Base-by-base conservation (phyloP, 37 sponge, comb jelly and placozoan species). In the Bolinopsis microptera region DNA sequence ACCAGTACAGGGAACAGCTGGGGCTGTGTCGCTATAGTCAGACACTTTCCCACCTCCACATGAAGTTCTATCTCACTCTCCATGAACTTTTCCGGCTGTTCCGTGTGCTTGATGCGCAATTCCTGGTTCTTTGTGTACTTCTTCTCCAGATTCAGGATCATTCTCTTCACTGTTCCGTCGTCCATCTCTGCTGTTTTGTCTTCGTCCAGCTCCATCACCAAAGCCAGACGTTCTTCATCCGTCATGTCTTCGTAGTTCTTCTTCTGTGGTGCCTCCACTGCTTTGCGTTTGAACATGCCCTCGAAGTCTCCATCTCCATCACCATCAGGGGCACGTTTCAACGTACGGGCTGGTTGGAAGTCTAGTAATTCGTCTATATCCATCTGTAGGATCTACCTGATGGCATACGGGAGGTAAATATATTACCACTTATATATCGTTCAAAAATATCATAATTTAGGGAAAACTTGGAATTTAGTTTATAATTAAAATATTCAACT, bases 1-100 rank as follows among this genome's bases (percentile, higher is more conserved):
- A 96, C 86, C 31, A 99, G 69, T 0, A 94, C 80, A 13, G 95
- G 95, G 75, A 97, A 99, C 75, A 94, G 77, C 88, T 99, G 94
- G 0, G 99, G 99, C 23, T 94, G 95, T 0, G 99, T 97, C 33
- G 98, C 96, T 67, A 95, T 61, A 0, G 70, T 35, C 75, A 76
- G 25, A 36, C 69, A 93, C 92, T 95, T 95, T 93, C 97, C 96
- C 23, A 99, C 93, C 94, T 97, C 99, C 1, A 96, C 96, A 92
- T 99, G 95, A 92, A 98, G 83, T 69, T 98, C 97, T 41, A 98
- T 33, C 69, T 98, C 99, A 0, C 96, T 96, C 39, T 98, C 99
- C 97, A 98, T 96, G 76, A 98, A 98, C 95, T 95, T 95, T 39
- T 96, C 95, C 0, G 99, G 97, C 34, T 95, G 92, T 38, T 98